Conservation (phyloP, 2,797 vertebrate genomes). For the Pangasius djambal region DNA sequence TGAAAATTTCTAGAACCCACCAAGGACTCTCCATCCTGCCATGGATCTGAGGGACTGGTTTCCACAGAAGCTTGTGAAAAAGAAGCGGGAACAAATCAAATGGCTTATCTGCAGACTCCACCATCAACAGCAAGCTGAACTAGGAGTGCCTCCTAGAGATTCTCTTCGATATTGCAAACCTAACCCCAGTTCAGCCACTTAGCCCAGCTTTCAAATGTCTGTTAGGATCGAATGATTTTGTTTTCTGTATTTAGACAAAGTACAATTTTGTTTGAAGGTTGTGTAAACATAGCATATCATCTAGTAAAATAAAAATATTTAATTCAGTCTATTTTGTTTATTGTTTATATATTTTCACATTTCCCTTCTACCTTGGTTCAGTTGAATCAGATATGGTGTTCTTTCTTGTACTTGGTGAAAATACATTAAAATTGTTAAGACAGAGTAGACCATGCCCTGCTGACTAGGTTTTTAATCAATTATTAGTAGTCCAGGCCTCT, state of each 20-base stretch:
- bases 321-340: background rate
- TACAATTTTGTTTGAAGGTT: background rate
- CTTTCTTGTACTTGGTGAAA: constrained; percentile 21
- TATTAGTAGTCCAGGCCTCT: constrained; percentile 51
- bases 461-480: constrained; percentile 26
- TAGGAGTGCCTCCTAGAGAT: constrained; percentile 51
- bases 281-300: background rate
- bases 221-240: background rate
- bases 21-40: constrained; percentile 79
- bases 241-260: background rate
- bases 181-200: background rate
- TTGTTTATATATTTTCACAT: background rate
- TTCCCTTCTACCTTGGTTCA: background rate
- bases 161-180: background rate
- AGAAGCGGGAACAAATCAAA: constrained; percentile 82
- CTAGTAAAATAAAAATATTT: constrained; percentile 2
- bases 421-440: background rate
- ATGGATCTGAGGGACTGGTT: constrained; percentile 86
- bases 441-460: constrained; percentile 14
- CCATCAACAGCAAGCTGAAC: constrained; percentile 75
- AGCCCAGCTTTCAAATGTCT: background rate
- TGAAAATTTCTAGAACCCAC: constrained; percentile 74
- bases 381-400: background rate
- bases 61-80: constrained; percentile 82
- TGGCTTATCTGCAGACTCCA: constrained; percentile 80